Base-by-base conservation (phyloP, 1,140 invertebrate genomes). In the Brachionus paranguensis region DNA sequence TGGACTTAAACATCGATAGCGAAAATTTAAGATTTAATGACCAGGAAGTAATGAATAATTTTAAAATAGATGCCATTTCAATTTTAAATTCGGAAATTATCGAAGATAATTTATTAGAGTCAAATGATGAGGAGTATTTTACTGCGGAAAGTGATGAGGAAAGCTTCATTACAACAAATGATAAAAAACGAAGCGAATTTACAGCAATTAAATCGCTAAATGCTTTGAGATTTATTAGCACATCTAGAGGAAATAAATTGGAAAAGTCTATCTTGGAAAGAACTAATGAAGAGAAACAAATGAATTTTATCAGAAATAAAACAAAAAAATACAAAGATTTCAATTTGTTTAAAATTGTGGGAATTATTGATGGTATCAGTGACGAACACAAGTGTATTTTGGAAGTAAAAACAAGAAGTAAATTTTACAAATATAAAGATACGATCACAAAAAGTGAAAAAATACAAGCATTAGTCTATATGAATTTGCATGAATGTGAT, bases 321-420 rank as follows among this genome's bases (percentile, higher is more conserved):
- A 17, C 41, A 27, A 47, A 29, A 47, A 76, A 47, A 50, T 14
- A 10, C 27, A 27, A 50, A 27, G 24, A 76, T 11, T 76, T 76
- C 33, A 27, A 14, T 14, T 24, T 76, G 4, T 76, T 76, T 33
- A 47, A 50, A 29, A 76, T 76, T 27, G 72, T 76, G 14, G 72
- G 72, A 20, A 76, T 76, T 37, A 53, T 76, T 50, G 72, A 76
- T 33, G 72, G 72, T n/a, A 53, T 76, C 27, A 50, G 72, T 76
- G 11, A 2, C 0, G 72, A 76, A 20, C 24, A 76, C 3, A 76
- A 53, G 27, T 47, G 27, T 14, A 53, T 76, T 50, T 27, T 76
- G 17, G 72, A 76, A n/a, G 33, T 76, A 27, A 76, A 76, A 50
- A 76, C 72, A 14, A 45, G 72, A 11, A 76, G 14, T 14, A 76